phyloP scores from a whole-genome alignment of 1,140 invertebrate species.

The Halictus rubicundus region DNA sequence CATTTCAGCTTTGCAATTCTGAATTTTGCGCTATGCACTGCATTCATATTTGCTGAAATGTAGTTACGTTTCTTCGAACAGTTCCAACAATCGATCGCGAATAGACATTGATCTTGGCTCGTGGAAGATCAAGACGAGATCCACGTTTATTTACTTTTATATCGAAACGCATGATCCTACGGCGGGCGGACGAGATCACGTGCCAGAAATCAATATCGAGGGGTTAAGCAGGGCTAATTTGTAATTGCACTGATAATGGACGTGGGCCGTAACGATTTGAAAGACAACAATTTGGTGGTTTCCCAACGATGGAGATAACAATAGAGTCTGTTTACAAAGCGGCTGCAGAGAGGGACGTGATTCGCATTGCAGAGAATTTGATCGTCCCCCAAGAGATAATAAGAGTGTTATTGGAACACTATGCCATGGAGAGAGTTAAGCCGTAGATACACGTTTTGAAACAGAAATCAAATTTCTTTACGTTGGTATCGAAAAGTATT shows the following conservation, averaged over 20 bases:
- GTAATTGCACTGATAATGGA: conserved; percentile 46
- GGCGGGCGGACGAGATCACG: conserved; percentile 31
- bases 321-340: conserved; percentile 33
- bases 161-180: conserved; percentile 15
- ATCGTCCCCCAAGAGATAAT: background rate
- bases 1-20: no score
- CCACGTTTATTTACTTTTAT: background rate
- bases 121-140: background rate
- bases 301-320: conserved; percentile 27
- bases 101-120: background rate
- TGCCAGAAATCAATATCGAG: conserved; percentile 46
- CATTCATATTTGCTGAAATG: background rate
- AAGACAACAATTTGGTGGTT: conserved; percentile 53
- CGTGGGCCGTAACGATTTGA: conserved; percentile 43
- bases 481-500: no score
- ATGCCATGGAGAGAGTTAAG: background rate
- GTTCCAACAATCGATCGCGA: background rate
- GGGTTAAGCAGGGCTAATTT: conserved; percentile 67
- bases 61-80: background rate
- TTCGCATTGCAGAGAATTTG: conserved; percentile 5
- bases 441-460: background rate
- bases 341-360: conserved; percentile 17
- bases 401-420: background rate
- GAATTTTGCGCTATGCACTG: background rate
- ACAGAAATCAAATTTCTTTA: no score